Conservation (phyloP, 2,113 vertebrate genomes). For the Ivindomyrus marchei region DNA sequence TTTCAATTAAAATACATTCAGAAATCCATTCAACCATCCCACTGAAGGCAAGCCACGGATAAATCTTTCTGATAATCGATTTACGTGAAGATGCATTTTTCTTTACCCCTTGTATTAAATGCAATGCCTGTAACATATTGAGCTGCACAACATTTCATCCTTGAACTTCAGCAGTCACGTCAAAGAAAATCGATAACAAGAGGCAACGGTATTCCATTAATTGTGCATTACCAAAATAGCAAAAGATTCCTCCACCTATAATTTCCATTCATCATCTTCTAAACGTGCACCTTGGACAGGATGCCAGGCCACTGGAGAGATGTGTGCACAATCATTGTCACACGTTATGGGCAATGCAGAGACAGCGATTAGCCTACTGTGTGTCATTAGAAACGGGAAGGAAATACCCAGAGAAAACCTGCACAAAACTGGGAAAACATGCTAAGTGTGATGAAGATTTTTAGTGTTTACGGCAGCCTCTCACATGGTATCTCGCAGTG, state of each 20-base stretch:
- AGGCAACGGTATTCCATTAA: not conserved
- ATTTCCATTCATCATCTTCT: conserved; percentile 2
- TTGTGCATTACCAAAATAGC: conserved; percentile 5
- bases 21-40: not conserved
- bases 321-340: not conserved
- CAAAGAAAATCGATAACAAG: not conserved
- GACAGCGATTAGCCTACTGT: not conserved
- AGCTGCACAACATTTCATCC: not conserved
- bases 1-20: not conserved
- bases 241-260: not conserved
- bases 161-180: not conserved
- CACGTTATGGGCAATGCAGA: not conserved
- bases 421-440: not conserved
- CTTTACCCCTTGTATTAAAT: not conserved
- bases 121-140: not conserved
- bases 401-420: not conserved
- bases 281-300: not conserved
- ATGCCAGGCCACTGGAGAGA: not conserved
- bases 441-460: not conserved
- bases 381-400: not conserved
- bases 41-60: not conserved
- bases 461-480: not conserved
- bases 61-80: not conserved
- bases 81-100: not conserved
- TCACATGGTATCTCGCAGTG: not conserved